Evolutionary conservation across 2,888 invertebrate genomes (phyloP).

Genomic region (Clitarchus hookeri): DNA sequence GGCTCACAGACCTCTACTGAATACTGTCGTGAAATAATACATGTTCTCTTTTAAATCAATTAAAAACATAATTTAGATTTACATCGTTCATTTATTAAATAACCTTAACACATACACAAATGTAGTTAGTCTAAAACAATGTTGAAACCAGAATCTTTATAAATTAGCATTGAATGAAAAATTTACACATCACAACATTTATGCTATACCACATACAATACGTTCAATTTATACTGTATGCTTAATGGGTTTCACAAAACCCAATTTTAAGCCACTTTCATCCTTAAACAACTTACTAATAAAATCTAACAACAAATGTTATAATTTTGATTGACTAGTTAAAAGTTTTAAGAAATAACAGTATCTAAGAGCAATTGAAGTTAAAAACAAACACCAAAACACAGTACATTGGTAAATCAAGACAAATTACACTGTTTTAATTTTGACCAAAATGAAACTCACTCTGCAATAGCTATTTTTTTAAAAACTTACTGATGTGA

Average conservation of each 20-base stretch:
- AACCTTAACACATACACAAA: not conserved
- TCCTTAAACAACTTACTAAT: not conserved
- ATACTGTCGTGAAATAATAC: no score
- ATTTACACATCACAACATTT: not conserved
- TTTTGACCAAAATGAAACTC: not conserved
- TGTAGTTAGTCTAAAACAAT: not conserved
- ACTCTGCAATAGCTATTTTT: no score
- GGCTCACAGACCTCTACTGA: no score
- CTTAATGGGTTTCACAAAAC: not conserved
- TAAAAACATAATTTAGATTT: not conserved
- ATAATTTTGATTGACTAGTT: not conserved
- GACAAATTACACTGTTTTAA: not conserved
- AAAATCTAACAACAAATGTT: not conserved
- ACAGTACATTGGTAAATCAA: not conserved
- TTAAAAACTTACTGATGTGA: not conserved
- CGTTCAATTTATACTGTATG: not conserved
- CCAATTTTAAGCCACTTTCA: not conserved
- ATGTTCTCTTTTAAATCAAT: no score
- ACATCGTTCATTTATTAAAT: not conserved
- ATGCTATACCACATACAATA: not conserved
- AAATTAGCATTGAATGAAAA: not conserved
- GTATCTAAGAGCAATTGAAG: not conserved
- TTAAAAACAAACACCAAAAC: not conserved
- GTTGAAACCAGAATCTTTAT: not conserved
- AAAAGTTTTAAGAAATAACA: not conserved